These are phyloP conservation scores for Papilio aristodemus DNA, from an alignment of 1,140 invertebrate genomes.

Conservation along the genomic window DNA sequence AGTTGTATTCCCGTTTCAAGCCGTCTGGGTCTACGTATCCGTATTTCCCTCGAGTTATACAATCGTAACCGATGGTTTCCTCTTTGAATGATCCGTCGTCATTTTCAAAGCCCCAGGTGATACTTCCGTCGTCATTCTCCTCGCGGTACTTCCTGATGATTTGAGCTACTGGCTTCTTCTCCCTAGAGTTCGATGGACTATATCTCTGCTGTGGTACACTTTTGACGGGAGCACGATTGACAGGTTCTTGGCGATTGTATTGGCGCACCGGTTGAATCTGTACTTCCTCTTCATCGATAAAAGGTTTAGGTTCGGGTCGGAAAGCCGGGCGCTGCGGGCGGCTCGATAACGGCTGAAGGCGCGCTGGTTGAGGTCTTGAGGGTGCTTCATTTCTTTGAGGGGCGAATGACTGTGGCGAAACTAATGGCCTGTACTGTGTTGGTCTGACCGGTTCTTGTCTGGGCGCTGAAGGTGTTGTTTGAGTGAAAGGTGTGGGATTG, in stretches of 20 bases:
- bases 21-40: conserved; percentile 92
- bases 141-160: conserved; percentile 88
- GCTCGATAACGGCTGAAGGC: conserved; percentile 73
- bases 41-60: conserved; percentile 90
- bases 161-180: conserved; percentile 86
- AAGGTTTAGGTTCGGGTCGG: conserved; percentile 72
- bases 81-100: conserved; percentile 90
- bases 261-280: conserved; percentile 73
- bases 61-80: conserved; percentile 89
- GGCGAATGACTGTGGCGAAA: conserved; percentile 60
- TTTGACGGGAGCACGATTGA: conserved; percentile 72
- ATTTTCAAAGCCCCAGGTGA: conserved; percentile 93
- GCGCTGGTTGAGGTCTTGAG: conserved; percentile 63
- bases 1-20: conserved; percentile 85
- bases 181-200: conserved; percentile 59
- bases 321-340: conserved; percentile 76
- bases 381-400: conserved; percentile 64
- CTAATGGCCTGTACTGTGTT: conserved; percentile 65
- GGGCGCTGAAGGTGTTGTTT: conserved; percentile 56
- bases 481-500: conserved; percentile 65
- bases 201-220: conserved; percentile 65
- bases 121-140: conserved; percentile 90
- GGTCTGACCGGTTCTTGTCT: conserved; percentile 68
- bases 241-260: conserved; percentile 69
- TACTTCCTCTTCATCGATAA: conserved; percentile 65